Percentiles rank a stretch among this genome's conserved stretches.
Conservation (phyloP, 2,888 invertebrate species). For the Synanthedon vespiformis region DNA sequence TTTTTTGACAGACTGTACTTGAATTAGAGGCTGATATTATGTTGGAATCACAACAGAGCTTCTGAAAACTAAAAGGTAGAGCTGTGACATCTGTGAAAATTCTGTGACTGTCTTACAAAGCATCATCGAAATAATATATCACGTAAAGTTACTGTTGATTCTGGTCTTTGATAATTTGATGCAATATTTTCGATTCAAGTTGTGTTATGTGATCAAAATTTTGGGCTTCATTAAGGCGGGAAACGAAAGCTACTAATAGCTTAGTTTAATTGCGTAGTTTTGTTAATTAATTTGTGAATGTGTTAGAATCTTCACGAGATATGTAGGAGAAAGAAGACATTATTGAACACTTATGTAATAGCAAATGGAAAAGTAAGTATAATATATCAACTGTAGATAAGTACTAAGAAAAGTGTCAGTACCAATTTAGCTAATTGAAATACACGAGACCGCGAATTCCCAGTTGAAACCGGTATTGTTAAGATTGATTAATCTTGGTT, state of each 20-base stretch:
- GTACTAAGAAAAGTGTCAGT: neutral
- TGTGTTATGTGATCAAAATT: no score
- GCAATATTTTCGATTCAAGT: no score
- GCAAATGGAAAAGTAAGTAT: neutral
- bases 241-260: neutral
- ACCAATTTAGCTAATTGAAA: constrained; percentile 3
- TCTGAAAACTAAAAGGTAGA: no score
- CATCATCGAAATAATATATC: no score
- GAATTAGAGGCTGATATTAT: no score
- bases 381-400: neutral
- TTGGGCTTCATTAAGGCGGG: neutral
- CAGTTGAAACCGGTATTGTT: constrained; percentile 12
- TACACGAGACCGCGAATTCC: constrained; percentile 1
- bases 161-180: no score
- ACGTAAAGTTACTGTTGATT: no score
- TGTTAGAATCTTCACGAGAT: neutral
- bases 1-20: no score
- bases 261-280: neutral
- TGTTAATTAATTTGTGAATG: neutral
- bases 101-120: no score
- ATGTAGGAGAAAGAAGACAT: neutral
- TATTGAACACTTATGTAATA: neutral
- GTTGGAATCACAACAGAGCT: no score
- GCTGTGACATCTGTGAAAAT: no score
- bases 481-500: constrained; percentile 22